A percentile compares a stretch with the other conserved stretches of the same genome.
Conservation (phyloP, 2,888 invertebrate genomes). For the Diplazon laetatorius region DNA sequence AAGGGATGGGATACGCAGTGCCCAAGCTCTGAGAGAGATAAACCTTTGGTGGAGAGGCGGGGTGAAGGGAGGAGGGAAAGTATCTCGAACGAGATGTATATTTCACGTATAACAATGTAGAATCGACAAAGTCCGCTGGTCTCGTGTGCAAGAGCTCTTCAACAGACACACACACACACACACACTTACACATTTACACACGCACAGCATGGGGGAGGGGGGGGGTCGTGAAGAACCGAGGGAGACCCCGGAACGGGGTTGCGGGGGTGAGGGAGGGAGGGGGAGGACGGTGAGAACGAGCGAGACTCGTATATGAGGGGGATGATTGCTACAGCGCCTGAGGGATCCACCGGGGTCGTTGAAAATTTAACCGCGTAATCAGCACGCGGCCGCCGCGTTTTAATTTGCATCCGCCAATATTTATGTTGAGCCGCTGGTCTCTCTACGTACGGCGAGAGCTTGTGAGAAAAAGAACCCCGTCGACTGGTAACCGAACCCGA, state of each 20-base stretch:
- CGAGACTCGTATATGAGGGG: slow-evolving; percentile 34
- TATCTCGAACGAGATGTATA: background rate
- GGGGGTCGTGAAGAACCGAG: slow-evolving; percentile 7
- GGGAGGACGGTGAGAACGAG: slow-evolving; percentile 21
- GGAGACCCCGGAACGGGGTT: background rate
- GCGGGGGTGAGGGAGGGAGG: background rate
- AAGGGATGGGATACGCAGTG: background rate
- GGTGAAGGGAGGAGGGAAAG: no score
- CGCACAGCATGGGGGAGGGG: no score
- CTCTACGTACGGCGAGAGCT: no score
- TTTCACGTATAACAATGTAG: slow-evolving; percentile 40
- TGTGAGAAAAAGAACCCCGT: slow-evolving; percentile 14
- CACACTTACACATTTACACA: background rate
- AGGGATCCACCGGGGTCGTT: slow-evolving; percentile 54
- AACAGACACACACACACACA: background rate
- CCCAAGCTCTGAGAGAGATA: background rate
- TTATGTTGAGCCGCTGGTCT: slow-evolving; percentile 63
- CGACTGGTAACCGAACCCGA: no score
- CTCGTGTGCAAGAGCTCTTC: background rate
- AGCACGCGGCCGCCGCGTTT: slow-evolving; percentile 65
- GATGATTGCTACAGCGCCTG: slow-evolving; percentile 58
- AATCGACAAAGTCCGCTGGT: slow-evolving; percentile 1
- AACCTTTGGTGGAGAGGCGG: no score
- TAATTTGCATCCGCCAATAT: slow-evolving; percentile 69
- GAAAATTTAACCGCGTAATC: slow-evolving; percentile 69